Evolutionary conservation across 1,140 invertebrate genomes (phyloP).

Genomic region (Drosophila bifasciata): DNA sequence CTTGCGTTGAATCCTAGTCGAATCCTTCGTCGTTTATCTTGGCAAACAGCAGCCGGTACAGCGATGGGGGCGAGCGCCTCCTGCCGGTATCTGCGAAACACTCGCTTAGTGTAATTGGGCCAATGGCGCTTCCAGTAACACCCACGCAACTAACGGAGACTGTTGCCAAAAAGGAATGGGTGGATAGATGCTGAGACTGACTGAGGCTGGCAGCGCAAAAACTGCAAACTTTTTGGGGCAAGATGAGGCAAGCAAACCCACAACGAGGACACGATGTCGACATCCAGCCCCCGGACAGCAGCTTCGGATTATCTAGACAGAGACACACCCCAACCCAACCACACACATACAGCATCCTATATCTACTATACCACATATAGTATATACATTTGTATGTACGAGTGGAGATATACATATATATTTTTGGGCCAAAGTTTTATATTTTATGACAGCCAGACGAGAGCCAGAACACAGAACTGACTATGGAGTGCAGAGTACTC

Average conservation of each 20-base stretch:
- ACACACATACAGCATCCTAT: not conserved
- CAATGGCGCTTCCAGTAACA: conserved; percentile 73
- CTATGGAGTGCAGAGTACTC: conserved; percentile 10
- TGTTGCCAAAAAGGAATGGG: conserved; percentile 46
- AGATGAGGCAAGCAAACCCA: conserved; percentile 33
- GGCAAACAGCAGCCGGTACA: conserved; percentile 54
- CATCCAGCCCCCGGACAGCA: conserved; percentile 27
- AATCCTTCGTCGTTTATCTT: conserved; percentile 77
- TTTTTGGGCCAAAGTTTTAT: conserved; percentile 73
- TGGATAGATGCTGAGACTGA: not conserved
- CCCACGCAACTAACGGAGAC: conserved; percentile 64
- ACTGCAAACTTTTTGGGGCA: conserved; percentile 70
- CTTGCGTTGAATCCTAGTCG: conserved; percentile 53
- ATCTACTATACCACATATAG: conserved; percentile 6
- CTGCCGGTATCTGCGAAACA: conserved; percentile 67
- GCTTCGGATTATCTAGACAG: conserved; percentile 23
- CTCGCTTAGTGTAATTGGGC: conserved; percentile 81
- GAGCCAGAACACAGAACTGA: conserved; percentile 29
- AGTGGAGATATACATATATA: conserved; percentile 36
- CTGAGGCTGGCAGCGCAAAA: conserved; percentile 64
- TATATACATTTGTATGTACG: too few species aligned
- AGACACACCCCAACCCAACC: conserved; percentile 17
- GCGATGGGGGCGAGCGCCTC: conserved; percentile 1
- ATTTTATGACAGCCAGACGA: conserved; percentile 72
- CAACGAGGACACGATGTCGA: conserved; percentile 40